phyloP scores from a whole-genome alignment of 2,888 invertebrate genomes.

The Rugalucina vietnamica region DNA sequence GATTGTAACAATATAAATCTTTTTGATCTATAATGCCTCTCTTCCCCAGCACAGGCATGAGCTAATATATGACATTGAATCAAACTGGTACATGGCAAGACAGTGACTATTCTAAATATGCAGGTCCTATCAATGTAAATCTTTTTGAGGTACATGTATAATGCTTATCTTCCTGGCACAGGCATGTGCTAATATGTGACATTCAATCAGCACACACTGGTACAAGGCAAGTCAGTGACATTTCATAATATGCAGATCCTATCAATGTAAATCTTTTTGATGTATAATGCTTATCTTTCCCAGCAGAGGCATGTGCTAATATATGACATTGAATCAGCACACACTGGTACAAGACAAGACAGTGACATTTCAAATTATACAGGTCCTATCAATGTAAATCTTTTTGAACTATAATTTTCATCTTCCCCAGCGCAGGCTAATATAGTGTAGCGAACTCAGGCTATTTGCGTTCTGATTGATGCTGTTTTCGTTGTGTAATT shows the following conservation, averaged over 20 bases:
- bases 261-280: background rate
- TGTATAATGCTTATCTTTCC: background rate
- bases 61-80: slow-evolving; percentile 8
- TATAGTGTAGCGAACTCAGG: too few relatives aligned
- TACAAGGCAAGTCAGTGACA: background rate
- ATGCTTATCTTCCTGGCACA: slow-evolving; percentile 20
- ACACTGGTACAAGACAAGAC: slow-evolving; percentile 22
- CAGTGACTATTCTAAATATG: background rate
- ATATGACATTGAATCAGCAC: slow-evolving; percentile 15
- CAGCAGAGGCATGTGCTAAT: slow-evolving; percentile 40
- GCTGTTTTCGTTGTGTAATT: too few relatives aligned
- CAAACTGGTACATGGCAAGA: slow-evolving; percentile 18
- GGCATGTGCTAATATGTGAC: slow-evolving; percentile 25
- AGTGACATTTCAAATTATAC: too few relatives aligned
- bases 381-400: too few relatives aligned
- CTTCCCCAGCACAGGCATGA: background rate
- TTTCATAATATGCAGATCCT: background rate
- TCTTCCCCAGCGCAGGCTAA: too few relatives aligned
- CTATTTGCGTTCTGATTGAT: too few relatives aligned
- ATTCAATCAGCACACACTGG: slow-evolving; percentile 18
- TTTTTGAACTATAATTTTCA: too few relatives aligned
- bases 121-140: background rate
- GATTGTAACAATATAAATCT: background rate
- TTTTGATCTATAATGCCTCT: background rate
- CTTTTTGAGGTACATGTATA: background rate